Conservation (phyloP, 1,140 invertebrate genomes). For the Bombus waltoni region DNA sequence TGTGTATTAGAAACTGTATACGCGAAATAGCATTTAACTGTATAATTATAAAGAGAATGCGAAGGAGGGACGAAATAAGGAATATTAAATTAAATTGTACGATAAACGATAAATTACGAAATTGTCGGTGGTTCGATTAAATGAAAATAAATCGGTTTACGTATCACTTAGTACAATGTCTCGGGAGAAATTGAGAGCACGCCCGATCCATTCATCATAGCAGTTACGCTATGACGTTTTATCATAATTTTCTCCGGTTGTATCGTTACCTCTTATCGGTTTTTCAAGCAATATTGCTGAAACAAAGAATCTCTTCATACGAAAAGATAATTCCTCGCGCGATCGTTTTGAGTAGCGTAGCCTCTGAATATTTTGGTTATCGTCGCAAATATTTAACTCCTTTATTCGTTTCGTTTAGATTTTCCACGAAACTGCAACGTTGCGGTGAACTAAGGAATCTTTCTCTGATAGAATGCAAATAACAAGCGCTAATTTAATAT, state of each 20-base stretch:
- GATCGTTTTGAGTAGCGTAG: neutral
- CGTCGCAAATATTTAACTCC: neutral
- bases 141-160: neutral
- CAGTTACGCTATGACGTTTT: conserved; percentile 9
- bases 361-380: neutral
- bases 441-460: neutral
- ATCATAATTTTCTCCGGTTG: conserved; percentile 6
- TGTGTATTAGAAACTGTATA: neutral
- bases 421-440: too few relatives aligned
- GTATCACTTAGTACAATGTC: too few relatives aligned
- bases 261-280: conserved; percentile 34
- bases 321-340: neutral
- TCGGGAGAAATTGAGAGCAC: neutral
- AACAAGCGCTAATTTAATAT: neutral
- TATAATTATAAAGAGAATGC: neutral
- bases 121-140: neutral
- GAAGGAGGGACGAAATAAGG: neutral
- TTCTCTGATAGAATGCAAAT: neutral
- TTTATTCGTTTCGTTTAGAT: neutral
- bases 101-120: neutral
- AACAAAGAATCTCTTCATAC: conserved; percentile 47
- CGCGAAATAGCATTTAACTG: neutral
- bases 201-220: conserved; percentile 9
- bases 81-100: too few relatives aligned
- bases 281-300: conserved; percentile 1